These are phyloP conservation scores for Myodes glareolus DNA, from an alignment of 2,113 vertebrate genomes.

Conservation along the genomic window DNA sequence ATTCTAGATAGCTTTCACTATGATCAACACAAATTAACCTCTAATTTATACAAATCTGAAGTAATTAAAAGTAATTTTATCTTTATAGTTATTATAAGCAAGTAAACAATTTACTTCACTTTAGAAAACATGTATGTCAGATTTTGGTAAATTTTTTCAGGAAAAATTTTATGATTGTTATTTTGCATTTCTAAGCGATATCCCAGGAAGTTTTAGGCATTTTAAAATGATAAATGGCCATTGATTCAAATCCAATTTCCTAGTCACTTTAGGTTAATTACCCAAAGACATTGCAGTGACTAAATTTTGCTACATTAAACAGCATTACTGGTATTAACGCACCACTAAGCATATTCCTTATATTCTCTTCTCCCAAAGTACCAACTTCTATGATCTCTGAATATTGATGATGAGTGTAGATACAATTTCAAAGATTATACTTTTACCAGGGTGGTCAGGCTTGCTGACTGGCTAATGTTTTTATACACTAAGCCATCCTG, in stretches of 20 bases:
- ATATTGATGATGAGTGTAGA: not conserved
- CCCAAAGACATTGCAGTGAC: not conserved
- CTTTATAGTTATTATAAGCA: not conserved
- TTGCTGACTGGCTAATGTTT: not conserved
- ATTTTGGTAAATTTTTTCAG: too few relatives aligned
- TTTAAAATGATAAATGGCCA: not conserved
- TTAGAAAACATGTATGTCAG: not conserved
- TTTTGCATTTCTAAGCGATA: not conserved
- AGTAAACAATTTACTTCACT: not conserved
- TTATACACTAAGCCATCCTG: not conserved
- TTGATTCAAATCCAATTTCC: not conserved
- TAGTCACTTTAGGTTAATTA: not conserved
- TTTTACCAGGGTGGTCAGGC: not conserved
- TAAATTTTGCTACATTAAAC: slow-evolving; percentile 28
- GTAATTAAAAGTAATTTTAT: not conserved
- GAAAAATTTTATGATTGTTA: not conserved
- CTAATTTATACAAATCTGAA: not conserved
- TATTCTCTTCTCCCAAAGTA: not conserved
- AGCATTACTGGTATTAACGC: not conserved
- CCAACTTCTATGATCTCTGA: not conserved
- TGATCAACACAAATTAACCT: slow-evolving; percentile 18
- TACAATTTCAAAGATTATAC: not conserved
- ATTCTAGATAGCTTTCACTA: not conserved
- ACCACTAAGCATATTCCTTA: not conserved
- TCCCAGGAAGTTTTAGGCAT: not conserved